Base-by-base conservation (phyloP, 2,888 invertebrate genomes). In the Invenusta paracnida region DNA sequence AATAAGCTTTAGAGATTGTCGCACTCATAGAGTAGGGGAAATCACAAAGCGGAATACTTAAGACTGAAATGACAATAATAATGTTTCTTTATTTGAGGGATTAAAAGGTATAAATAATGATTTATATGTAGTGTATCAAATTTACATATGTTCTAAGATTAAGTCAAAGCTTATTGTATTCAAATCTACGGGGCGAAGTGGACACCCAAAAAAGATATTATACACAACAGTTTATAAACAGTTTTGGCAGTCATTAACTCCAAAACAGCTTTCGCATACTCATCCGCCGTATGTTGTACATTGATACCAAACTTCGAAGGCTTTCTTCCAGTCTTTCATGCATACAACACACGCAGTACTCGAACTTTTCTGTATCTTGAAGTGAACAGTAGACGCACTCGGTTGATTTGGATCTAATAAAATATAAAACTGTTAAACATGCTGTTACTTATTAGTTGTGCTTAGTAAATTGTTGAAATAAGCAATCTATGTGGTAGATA, bases 221-320 rank as follows among this genome's bases (percentile, higher is more conserved):
- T 73, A 73, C 73, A 73, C 17, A 73, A 73, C 11, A 5, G 25
- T 13, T 73, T 73, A 23, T 73, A 25, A 73, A 73, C 73, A 73
- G 73, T 73, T 73, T 73, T 73, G 73, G 73, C 17, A 73, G 73
- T 73, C 73, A 73, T 73, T 73, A 73, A 73, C 23, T 73, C 73
- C 73, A 73, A 73, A 73, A 73, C 73, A 73, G 73, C 73, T 73
- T 73, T 73, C 73, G 73, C 73, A 73, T 23, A 23, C 23, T 23
- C 27, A 73, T 73, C 73, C 27, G 25, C 73, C 73, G 23, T 23
- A 73, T 73, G 73, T 73, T 73, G 73, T 73, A 73, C 73, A 73
- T 73, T 73, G 73, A 73, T 25, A 23, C 73, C 73, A 73, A 73
- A 23, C 73, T 23, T 73, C 73, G 73, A 23, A 73, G 5, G 73